Conservation (phyloP, 2,888 invertebrate genomes). For the Patella depressa region DNA sequence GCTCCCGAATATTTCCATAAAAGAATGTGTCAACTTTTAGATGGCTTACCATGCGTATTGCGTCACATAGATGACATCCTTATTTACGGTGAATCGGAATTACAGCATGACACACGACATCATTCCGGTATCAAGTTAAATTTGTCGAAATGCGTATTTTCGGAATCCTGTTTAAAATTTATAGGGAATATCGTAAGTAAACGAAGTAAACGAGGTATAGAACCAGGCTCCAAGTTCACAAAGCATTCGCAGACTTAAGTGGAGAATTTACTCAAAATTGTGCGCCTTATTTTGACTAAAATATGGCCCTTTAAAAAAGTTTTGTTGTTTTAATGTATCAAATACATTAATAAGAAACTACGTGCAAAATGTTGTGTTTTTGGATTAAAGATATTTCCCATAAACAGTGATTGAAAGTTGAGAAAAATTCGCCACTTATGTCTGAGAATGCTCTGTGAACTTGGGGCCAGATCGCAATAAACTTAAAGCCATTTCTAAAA, state of each 20-base stretch:
- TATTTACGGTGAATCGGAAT: constrained; percentile 16
- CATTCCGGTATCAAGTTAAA: constrained; percentile 29
- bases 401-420: too few relatives aligned
- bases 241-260: too few relatives aligned
- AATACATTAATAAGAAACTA: too few relatives aligned
- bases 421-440: too few relatives aligned
- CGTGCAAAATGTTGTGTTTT: too few relatives aligned
- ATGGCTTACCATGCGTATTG: constrained; percentile 28
- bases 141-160: constrained; percentile 34
- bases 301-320: too few relatives aligned
- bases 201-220: constrained; percentile 20
- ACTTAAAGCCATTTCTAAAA: neutral
- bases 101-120: constrained; percentile 24
- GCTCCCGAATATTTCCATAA: constrained; percentile 71
- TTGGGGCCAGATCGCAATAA: constrained; percentile 27
- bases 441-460: too few relatives aligned
- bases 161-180: constrained; percentile 25
- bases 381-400: too few relatives aligned
- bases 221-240: too few relatives aligned
- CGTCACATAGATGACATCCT: constrained; percentile 41
- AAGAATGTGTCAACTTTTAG: constrained; percentile 52
- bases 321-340: too few relatives aligned
- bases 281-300: too few relatives aligned
- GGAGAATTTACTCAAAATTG: too few relatives aligned
- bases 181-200: constrained; percentile 32